Conservation (phyloP, 2,888 invertebrate species). For the Sepioteuthis lessoniana region DNA sequence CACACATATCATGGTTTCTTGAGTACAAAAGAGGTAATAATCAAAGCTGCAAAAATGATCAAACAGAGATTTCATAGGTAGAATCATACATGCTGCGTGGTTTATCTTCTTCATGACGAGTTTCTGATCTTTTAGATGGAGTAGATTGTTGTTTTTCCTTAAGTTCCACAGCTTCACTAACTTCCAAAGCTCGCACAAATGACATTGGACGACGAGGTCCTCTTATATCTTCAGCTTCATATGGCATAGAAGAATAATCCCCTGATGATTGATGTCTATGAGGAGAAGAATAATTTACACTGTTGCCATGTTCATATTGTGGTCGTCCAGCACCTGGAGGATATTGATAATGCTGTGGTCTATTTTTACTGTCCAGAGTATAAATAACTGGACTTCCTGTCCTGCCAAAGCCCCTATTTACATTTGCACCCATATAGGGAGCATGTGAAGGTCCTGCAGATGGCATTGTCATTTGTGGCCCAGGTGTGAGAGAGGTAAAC, state of each 20-base stretch:
- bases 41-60: slow-evolving; percentile 47
- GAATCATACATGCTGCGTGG: slow-evolving; percentile 68
- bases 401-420: slow-evolving; percentile 48
- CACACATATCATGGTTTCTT: slow-evolving; percentile 38
- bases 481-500: slow-evolving; percentile 43
- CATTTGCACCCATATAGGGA: not conserved
- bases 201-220: slow-evolving; percentile 70
- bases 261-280: not conserved
- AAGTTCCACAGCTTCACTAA: slow-evolving; percentile 71
- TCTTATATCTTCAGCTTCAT: slow-evolving; percentile 50
- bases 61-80: slow-evolving; percentile 70
- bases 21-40: not conserved
- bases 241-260: slow-evolving; percentile 36
- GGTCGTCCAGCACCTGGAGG: slow-evolving; percentile 43
- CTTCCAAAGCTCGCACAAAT: slow-evolving; percentile 75
- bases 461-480: slow-evolving; percentile 48
- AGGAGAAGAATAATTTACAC: slow-evolving; percentile 43
- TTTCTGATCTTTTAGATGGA: slow-evolving; percentile 48
- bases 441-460: slow-evolving; percentile 38
- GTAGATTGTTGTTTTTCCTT: slow-evolving; percentile 56
- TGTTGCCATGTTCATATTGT: slow-evolving; percentile 39
- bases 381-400: slow-evolving; percentile 56
- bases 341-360: slow-evolving; percentile 49
- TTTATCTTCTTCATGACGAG: slow-evolving; percentile 57
- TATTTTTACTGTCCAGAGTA: slow-evolving; percentile 51